phyloP scores from a whole-genome alignment of 2,888 invertebrate genomes.

The Standfussiana lucernea region DNA sequence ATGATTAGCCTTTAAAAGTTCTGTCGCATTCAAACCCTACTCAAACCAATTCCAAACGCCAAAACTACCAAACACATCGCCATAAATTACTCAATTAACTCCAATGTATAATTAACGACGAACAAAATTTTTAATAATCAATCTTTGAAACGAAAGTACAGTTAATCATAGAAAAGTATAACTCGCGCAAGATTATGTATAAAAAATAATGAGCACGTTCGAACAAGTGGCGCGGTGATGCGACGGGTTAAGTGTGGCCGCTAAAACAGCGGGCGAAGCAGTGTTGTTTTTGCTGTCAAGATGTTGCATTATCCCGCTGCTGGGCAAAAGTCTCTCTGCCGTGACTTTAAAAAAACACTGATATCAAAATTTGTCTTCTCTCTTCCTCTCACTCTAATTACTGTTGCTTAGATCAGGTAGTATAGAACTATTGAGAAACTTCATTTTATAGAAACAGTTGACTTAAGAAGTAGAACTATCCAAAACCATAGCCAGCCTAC shows the following conservation, averaged over 20 bases:
- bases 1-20: not conserved
- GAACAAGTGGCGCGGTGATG: constrained; percentile 82
- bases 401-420: not conserved
- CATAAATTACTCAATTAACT: constrained; percentile 87
- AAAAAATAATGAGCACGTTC: constrained; percentile 88
- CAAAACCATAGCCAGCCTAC: not conserved
- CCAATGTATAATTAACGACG: constrained; percentile 83
- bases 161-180: constrained; percentile 83
- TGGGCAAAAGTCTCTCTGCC: no score
- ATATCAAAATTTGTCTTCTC: no score
- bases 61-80: constrained; percentile 59
- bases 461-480: no score
- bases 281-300: not conserved
- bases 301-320: no score
- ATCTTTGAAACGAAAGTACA: constrained; percentile 87
- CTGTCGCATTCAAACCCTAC: not conserved
- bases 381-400: not conserved
- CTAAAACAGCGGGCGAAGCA: constrained; percentile 61
- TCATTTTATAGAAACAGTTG: no score
- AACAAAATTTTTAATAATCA: constrained; percentile 87
- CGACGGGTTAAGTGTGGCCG: constrained; percentile 72
- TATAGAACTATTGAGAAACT: no score
- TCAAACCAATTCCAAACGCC: constrained; percentile 22
- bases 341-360: no score
- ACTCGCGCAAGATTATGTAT: constrained; percentile 73